Evolutionary conservation across 2,888 invertebrate genomes (phyloP).

Genomic region (Athalia rosae): DNA sequence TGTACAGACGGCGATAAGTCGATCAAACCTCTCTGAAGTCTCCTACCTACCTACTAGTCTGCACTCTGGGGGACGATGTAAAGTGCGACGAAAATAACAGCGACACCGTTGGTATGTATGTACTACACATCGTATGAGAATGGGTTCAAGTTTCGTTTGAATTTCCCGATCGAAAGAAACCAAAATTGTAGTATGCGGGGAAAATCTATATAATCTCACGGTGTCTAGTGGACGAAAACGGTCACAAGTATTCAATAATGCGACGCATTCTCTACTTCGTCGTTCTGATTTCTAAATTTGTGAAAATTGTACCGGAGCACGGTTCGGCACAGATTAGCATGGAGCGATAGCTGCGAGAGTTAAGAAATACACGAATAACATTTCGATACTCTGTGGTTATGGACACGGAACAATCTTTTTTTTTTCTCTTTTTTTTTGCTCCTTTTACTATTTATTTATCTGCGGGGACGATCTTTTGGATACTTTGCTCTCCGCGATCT

Average conservation of each 20-base stretch:
- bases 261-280: neutral
- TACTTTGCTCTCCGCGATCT: neutral
- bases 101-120: neutral
- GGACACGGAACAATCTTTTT: no score
- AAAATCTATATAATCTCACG: no score
- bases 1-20: neutral
- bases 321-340: no score
- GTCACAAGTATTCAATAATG: neutral
- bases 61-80: neutral
- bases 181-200: no score
- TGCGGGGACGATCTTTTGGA: no score
- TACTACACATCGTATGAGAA: neutral
- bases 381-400: no score
- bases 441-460: no score
- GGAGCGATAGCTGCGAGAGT: no score
- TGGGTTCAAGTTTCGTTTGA: no score
- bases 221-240: neutral
- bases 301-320: neutral
- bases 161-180: no score
- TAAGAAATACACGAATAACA: no score
- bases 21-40: constrained; percentile 18
- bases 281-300: neutral
- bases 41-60: neutral
- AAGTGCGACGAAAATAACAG: neutral
- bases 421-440: no score